phyloP scores from a whole-genome alignment of 2,113 vertebrate species.

The Atherinomorus stipes region DNA sequence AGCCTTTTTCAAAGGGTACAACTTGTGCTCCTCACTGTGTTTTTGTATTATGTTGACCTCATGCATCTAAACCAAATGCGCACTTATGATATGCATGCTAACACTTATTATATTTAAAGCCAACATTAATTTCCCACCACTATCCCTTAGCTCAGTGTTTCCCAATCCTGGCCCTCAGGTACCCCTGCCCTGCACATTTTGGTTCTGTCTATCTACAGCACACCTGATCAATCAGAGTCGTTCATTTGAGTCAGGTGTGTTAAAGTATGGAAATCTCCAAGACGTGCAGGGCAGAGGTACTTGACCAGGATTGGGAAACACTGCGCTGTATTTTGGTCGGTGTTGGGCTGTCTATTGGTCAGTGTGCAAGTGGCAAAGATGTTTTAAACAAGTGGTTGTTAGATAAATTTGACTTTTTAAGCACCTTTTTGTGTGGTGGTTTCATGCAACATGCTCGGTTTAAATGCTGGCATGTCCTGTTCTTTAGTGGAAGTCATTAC shows the following conservation, averaged over 20 bases:
- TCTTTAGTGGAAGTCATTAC: too few relatives aligned
- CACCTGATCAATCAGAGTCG: too few relatives aligned
- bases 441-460: not conserved
- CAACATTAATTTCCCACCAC: not conserved
- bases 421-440: not conserved
- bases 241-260: too few relatives aligned
- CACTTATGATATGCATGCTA: not conserved
- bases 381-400: not conserved
- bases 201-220: too few relatives aligned
- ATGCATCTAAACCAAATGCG: not conserved
- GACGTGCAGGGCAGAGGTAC: too few relatives aligned
- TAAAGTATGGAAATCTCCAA: too few relatives aligned
- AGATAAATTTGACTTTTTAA: not conserved
- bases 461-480: not conserved
- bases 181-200: too few relatives aligned
- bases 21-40: constrained; percentile 27
- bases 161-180: too few relatives aligned
- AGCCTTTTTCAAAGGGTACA: constrained; percentile 79
- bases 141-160: not conserved
- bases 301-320: too few relatives aligned
- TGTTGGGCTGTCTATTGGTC: not conserved
- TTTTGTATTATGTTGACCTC: constrained; percentile 8
- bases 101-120: not conserved
- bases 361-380: not conserved
- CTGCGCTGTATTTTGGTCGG: too few relatives aligned